Percentiles rank a stretch among this genome's conserved stretches.
phyloP scores from a whole-genome alignment of 2,113 vertebrate species.

The Toxostoma redivivum region DNA sequence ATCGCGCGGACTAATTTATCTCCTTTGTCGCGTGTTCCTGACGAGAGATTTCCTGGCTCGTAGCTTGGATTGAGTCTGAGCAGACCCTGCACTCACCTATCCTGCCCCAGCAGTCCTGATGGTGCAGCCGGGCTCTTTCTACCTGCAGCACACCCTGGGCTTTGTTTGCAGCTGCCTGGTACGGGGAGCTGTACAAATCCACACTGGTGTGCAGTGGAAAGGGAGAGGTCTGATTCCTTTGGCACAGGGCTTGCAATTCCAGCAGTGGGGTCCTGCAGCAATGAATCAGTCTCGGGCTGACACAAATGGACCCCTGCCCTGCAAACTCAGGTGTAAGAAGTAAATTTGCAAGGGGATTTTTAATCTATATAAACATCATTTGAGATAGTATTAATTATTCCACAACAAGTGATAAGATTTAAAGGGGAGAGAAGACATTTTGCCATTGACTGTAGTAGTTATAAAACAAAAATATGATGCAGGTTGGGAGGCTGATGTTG shows the following conservation, averaged over 20 bases:
- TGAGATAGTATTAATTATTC: not conserved
- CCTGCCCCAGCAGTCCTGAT: not conserved
- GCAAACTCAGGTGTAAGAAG: not conserved
- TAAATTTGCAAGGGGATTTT: not conserved
- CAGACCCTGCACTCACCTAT: not conserved
- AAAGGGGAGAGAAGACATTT: not conserved
- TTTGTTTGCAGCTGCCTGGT: not conserved
- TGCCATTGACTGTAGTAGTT: not conserved
- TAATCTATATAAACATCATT: not conserved
- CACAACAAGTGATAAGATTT: not conserved
- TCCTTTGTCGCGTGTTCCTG: fast-evolving
- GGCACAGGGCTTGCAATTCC: not conserved
- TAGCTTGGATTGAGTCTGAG: not conserved
- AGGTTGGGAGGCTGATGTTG: not conserved
- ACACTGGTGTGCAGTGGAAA: not conserved
- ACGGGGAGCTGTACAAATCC: not conserved
- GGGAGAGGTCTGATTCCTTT: not conserved
- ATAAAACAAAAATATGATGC: not conserved
- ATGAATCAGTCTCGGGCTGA: not conserved
- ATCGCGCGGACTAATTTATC: not conserved
- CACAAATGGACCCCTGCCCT: not conserved
- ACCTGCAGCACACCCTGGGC: not conserved
- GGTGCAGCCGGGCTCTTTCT: not conserved
- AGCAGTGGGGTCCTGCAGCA: not conserved
- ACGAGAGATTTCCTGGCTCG: not conserved